These are phyloP conservation scores for Tenualosa thibaudeaui DNA, from an alignment of 2,797 vertebrate genomes.

Conservation along the genomic window DNA sequence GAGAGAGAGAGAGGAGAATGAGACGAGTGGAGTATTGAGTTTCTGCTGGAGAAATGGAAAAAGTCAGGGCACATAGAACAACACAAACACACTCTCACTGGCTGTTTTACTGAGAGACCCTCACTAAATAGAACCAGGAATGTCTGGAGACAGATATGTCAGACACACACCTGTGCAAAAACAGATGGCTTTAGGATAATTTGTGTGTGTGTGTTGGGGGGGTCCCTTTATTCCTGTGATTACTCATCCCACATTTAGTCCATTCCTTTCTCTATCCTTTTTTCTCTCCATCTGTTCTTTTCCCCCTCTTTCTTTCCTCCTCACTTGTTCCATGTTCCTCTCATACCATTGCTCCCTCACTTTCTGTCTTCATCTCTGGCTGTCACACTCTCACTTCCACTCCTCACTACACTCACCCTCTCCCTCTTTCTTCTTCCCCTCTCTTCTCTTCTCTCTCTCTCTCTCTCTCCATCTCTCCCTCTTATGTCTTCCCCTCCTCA, in stretches of 20 bases:
- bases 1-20: background rate
- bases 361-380: no score
- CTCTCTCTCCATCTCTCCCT: background rate
- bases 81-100: background rate
- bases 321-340: background rate
- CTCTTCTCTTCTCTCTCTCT: background rate
- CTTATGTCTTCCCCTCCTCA: slow-evolving; percentile 32
- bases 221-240: background rate
- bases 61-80: background rate
- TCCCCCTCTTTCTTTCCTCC: background rate
- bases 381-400: no score
- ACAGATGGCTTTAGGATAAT: background rate
- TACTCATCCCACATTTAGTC: background rate
- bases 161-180: background rate
- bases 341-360: background rate
- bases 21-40: background rate
- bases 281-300: background rate
- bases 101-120: background rate
- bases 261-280: background rate
- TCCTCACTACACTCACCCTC: background rate
- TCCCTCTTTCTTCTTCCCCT: background rate
- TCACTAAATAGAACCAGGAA: no score
- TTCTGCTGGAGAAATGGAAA: background rate
- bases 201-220: background rate
- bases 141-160: background rate